Evolutionary conservation across 2,113 vertebrate genomes (phyloP).

Genomic region (Petrocephalus zakoni): DNA sequence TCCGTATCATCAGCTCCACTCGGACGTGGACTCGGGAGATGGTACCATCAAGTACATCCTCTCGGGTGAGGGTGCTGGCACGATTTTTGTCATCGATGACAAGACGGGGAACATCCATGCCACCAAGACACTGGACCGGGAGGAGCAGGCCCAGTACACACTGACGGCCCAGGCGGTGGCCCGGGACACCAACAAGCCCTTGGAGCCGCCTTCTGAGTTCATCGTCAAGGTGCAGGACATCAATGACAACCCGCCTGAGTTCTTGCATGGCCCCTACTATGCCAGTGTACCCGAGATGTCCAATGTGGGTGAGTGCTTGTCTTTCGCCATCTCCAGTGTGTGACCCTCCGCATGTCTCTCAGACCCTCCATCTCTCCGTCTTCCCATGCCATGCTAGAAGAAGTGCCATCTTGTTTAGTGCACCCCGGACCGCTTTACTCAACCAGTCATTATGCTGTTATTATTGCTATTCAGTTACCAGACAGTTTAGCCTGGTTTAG

Average conservation of each 20-base stretch:
- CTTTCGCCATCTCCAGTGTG: neutral
- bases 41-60: constrained; percentile 98
- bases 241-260: constrained; percentile 95
- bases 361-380: neutral
- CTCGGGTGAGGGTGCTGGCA: constrained; percentile 94
- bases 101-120: constrained; percentile 98
- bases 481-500: neutral
- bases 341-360: neutral
- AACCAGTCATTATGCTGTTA: constrained; percentile 26
- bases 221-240: constrained; percentile 99
- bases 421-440: neutral
- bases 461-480: neutral
- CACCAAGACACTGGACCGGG: constrained; percentile 93
- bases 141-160: constrained; percentile 94
- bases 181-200: constrained; percentile 83
- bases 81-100: constrained; percentile 97
- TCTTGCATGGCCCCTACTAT: constrained; percentile 89
- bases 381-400: neutral
- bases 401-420: constrained; percentile 10
- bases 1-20: constrained; percentile 81
- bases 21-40: constrained; percentile 87
- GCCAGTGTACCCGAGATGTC: constrained; percentile 95
- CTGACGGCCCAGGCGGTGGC: constrained; percentile 92
- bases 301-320: constrained; percentile 83
- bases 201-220: constrained; percentile 94